Evolutionary conservation across 1,140 invertebrate genomes (phyloP).

Genomic region (Periplaneta americana): DNA sequence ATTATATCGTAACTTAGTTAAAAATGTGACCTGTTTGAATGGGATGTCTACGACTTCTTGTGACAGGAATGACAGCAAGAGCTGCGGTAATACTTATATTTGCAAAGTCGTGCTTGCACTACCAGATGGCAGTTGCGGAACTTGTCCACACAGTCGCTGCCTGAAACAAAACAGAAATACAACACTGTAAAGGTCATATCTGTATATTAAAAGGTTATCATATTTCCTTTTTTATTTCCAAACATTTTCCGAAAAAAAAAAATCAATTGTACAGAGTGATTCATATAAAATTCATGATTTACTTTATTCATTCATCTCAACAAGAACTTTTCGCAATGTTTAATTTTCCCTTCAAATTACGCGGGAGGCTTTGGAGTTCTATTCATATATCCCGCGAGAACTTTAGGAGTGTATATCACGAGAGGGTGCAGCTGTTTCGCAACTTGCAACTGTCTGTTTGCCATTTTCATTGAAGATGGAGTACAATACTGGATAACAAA

Average conservation of each 20-base stretch:
- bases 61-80: conserved; percentile 70
- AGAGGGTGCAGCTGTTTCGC: too few relatives aligned
- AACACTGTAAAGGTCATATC: background rate
- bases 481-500: too few relatives aligned
- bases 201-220: background rate
- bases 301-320: background rate
- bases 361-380: too few relatives aligned
- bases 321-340: background rate
- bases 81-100: conserved; percentile 70
- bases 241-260: background rate
- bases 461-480: too few relatives aligned
- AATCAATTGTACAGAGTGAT: background rate
- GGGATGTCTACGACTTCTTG: conserved; percentile 14
- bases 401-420: too few relatives aligned
- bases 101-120: conserved; percentile 70
- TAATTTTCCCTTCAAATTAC: background rate
- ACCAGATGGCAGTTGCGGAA: conserved; percentile 69
- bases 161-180: background rate
- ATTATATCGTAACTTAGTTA: background rate
- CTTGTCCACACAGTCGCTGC: conserved; percentile 58
- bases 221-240: background rate
- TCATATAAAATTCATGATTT: background rate
- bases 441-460: too few relatives aligned
- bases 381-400: too few relatives aligned
- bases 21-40: background rate